phyloP scores from a whole-genome alignment of 2,113 vertebrate genomes.

The Eclectus roratus region DNA sequence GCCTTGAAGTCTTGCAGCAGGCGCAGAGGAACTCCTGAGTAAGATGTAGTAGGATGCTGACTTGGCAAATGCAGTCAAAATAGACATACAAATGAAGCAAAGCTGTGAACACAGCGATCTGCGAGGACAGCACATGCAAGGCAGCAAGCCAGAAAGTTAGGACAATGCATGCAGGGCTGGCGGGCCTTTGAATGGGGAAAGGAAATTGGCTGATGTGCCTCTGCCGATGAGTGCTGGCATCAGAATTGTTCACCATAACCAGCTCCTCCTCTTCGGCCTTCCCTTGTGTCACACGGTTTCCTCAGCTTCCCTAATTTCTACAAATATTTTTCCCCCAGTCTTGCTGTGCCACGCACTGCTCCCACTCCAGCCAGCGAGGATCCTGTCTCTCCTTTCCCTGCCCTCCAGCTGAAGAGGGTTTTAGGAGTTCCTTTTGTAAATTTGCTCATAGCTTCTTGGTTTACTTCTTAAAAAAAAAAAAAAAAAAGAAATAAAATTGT shows the following conservation, averaged over 20 bases:
- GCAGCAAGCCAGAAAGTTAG: neutral
- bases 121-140: neutral
- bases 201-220: neutral
- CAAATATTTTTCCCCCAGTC: neutral
- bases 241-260: neutral
- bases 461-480: too few species aligned
- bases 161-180: fast-evolving
- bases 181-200: fast-evolving
- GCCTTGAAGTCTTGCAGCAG: neutral
- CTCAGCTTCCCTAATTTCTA: neutral
- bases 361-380: fast-evolving
- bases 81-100: neutral
- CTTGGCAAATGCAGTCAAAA: neutral
- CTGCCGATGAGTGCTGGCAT: fast-evolving
- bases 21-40: neutral
- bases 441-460: fast-evolving
- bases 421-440: too few species aligned
- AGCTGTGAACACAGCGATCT: fast-evolving
- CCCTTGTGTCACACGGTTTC: neutral
- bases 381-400: neutral
- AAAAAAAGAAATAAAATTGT: too few species aligned
- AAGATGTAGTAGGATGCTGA: neutral
- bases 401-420: neutral
- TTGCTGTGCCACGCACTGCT: neutral
- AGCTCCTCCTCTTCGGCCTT: neutral